Base-by-base conservation (phyloP, 2,113 vertebrate species). In the Sebastes schlegelii region DNA sequence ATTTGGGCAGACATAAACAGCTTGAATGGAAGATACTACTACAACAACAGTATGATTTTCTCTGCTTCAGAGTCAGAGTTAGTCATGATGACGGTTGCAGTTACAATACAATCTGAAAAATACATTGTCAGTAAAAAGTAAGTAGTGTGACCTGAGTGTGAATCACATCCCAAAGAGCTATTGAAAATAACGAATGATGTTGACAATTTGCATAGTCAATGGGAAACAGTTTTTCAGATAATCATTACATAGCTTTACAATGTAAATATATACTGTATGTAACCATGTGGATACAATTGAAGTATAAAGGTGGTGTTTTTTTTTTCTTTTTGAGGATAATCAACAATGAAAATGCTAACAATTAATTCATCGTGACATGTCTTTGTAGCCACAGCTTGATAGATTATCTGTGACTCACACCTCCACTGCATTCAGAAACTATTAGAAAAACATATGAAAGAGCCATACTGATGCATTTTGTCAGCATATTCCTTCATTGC, bases 101-200 rank as follows among this genome's bases (percentile, higher is more conserved):
- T 21, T 43, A 45, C 10, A 42, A 73, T 7, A 46, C 55, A 73
- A 6, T 46, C n/a, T 60, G 10, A 26, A 26, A 73, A 48, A 46
- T 46, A 16, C 8, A 16, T 23, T 46, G 8, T 26, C 12, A 26
- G 54, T 11, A 11, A 48, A 46, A 68, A 26, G 17, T 45, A 26
- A 34, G 14, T 7, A 60, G 55, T 60, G 21, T 74, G 55, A 42
- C 63, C 64, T 21, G 23, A 16, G 16, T 63, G 52, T 54, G 40
- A 72, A 34, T 3, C 12, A 23, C 45, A 17, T 42, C 17, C 11
- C 72, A 21, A 64, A 58, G 60, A 12, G 26, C 14, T 46, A 34
- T 60, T 68, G 51, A 63, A 81, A 77, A 74, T 68, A 26, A 46
- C 11, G 4, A 61, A 55, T n/a, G 10, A 43, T 54, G 61, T 67